Evolutionary conservation across 2,888 invertebrate genomes (phyloP).

Genomic region (Leucania comma): DNA sequence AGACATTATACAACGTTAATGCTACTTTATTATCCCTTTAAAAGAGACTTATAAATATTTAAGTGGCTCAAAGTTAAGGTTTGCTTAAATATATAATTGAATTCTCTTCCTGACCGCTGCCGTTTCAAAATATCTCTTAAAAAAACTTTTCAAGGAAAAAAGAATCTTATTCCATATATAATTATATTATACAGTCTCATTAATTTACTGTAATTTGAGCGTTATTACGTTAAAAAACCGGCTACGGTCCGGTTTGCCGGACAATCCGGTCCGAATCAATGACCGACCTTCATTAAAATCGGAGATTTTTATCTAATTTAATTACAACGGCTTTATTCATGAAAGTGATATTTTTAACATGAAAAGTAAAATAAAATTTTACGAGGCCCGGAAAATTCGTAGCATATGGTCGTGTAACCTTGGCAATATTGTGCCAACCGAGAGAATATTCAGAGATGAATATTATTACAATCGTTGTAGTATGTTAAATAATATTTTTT

Average conservation of each 20-base stretch:
- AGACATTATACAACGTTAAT: conserved; percentile 33
- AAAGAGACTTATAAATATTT: conserved; percentile 46
- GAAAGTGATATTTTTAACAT: conserved; percentile 48
- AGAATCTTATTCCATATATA: conserved; percentile 12
- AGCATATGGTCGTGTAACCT: conserved; percentile 27
- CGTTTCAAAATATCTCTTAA: conserved; percentile 33
- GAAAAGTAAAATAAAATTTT: conserved; percentile 44
- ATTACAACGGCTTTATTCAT: conserved; percentile 52
- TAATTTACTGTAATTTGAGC: conserved; percentile 50
- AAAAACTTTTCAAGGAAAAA: conserved; percentile 45
- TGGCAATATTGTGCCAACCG: neutral
- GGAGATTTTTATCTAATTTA: conserved; percentile 59
- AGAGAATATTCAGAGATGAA: conserved; percentile 15
- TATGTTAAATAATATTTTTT: neutral
- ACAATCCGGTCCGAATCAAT: conserved; percentile 48
- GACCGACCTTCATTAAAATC: conserved; percentile 54
- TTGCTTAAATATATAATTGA: conserved; percentile 47
- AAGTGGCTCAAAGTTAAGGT: conserved; percentile 18
- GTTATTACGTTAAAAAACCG: conserved; percentile 50
- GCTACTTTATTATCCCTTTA: conserved; percentile 39
- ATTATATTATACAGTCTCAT: conserved; percentile 51
- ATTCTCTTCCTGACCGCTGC: conserved; percentile 32
- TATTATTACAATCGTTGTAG: conserved; percentile 26
- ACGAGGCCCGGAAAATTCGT: conserved; percentile 18
- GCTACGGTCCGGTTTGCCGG: conserved; percentile 14